Conservation (phyloP, 1,140 invertebrate species). For the Solenopsis invicta region DNA sequence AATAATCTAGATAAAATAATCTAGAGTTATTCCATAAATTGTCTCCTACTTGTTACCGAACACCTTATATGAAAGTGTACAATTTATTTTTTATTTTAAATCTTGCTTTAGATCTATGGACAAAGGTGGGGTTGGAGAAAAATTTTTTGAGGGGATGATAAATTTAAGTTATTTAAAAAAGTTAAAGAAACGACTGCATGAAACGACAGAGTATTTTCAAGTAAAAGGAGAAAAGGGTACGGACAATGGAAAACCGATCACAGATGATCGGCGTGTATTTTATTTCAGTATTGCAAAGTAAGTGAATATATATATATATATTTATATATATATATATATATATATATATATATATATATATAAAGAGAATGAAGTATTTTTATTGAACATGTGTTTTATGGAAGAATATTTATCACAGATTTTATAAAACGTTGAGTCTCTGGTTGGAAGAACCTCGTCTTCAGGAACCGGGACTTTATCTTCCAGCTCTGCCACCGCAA, state of each 20-base stretch:
- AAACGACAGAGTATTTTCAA: conserved; percentile 89
- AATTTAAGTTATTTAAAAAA: conserved; percentile 91
- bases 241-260: conserved; percentile 82
- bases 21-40: too few species aligned
- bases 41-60: too few species aligned
- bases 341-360: too few species aligned
- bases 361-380: background rate
- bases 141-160: conserved; percentile 92
- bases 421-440: conserved; percentile 90
- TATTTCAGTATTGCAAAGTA: conserved; percentile 84
- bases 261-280: conserved; percentile 83
- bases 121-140: conserved; percentile 90
- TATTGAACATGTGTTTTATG: conserved; percentile 1
- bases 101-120: conserved; percentile 82
- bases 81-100: conserved; percentile 59
- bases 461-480: conserved; percentile 90
- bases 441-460: conserved; percentile 94
- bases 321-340: too few species aligned
- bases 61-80: background rate
- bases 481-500: conserved; percentile 92
- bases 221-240: conserved; percentile 81
- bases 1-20: too few species aligned
- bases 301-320: conserved; percentile 33
- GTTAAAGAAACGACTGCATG: conserved; percentile 91
- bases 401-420: conserved; percentile 79